Base-by-base conservation (phyloP, 2,113 vertebrate genomes). In the Xenotilapia leptura region DNA sequence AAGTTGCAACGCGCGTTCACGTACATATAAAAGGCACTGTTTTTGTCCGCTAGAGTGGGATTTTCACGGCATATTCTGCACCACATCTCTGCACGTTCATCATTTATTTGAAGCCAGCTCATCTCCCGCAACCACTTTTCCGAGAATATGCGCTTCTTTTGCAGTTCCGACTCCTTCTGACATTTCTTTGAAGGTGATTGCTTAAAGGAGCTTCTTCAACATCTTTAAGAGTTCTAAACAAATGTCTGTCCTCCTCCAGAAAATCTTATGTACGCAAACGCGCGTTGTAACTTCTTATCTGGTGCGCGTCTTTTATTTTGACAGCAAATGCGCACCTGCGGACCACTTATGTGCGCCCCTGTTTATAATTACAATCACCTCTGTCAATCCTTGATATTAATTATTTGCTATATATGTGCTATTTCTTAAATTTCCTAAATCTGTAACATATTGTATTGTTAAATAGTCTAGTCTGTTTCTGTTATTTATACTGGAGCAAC, bases 31-130 rank as follows among this genome's bases (percentile, higher is more conserved):
- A 58, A 60, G 5, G 56, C 26, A 31, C 0, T 10, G 5, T 60
- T 60, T 31, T 60, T 31, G 56, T 60, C 56, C 0, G 0, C 56
- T 60, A 17, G 0, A 17, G 56, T 31, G 26, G 26, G 26, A 31
- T 0, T 60, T 10, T 60, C 5, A 17, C 8, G 1, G 1, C 14
- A 31, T 1, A 31, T 60, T 4, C 56, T 31, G 3, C 56, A 60
- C 26, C 26, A 60, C 56, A 60, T 60, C 26, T 58, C 56, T 60
- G 56, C 0, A 2, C 5, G 0, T 6, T 60, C 56, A 60, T 31
- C 56, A 31, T 31, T 60, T 60, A 4, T 17, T 60, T 60, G 26
- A 31, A 60, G 56, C 14, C 56, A 31, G 26, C 56, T 31, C 56
- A 31, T 0, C 56, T 31, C 56, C 56, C 0, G 26, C 14, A 31